Evolutionary conservation across 2,888 invertebrate species (phyloP).

Genomic region (Teleiodes luculella): DNA sequence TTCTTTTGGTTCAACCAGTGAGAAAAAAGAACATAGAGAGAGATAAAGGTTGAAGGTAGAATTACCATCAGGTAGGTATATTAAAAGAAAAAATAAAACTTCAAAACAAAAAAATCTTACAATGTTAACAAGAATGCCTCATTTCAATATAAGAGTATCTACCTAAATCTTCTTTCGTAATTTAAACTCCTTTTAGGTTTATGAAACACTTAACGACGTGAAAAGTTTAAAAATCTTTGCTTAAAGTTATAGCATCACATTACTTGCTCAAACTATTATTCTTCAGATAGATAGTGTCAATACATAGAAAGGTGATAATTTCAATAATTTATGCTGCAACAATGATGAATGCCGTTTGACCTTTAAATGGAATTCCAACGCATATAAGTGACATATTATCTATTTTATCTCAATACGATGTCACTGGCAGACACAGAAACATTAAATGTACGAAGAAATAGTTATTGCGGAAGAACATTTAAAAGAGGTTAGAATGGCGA

Average conservation of each 20-base stretch:
- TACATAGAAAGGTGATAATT: conserved; percentile 3
- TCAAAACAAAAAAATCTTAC: too few relatives aligned
- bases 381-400: conserved; percentile 3
- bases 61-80: too few relatives aligned
- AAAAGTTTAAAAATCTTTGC: background rate
- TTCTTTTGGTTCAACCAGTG: too few relatives aligned
- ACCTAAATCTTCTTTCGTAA: too few relatives aligned
- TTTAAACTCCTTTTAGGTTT: too few relatives aligned
- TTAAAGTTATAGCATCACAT: background rate
- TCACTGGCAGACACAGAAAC: conserved; percentile 14
- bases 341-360: conserved; percentile 5
- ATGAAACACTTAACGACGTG: too few relatives aligned
- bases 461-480: conserved; percentile 6
- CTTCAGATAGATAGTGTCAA: background rate
- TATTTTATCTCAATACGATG: conserved; percentile 7
- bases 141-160: too few relatives aligned
- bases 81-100: too few relatives aligned
- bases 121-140: too few relatives aligned
- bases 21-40: too few relatives aligned
- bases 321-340: background rate
- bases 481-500: too few relatives aligned
- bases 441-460: background rate
- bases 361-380: conserved; percentile 5
- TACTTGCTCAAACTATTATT: background rate
- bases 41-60: too few relatives aligned